Evolutionary conservation across 2,888 invertebrate species (phyloP), one percentile per base, ranked within the genome.

Genomic region (Alcis repandata): DNA sequence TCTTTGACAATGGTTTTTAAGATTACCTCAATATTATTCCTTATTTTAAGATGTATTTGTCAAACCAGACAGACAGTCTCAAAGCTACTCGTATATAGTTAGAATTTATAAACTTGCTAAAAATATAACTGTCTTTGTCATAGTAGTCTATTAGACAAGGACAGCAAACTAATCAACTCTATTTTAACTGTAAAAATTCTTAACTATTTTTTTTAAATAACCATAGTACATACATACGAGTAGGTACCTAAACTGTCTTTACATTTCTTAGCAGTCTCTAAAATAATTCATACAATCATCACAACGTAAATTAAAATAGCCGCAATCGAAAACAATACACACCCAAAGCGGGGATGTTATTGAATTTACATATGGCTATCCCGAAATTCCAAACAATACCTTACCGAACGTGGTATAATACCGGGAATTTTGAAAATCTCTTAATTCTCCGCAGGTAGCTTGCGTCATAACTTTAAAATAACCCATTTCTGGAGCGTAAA

Each of bases 341-440:
- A 67, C 63, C 70, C 70, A 68, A 63, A 62, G 43, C 48, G 22
- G 46, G 46, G 58, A 56, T 63, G 82, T 80, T 84, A 85, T 85
- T 85, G 83, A 84, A 90, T 90, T 88, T 87, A 84, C 87, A 90
- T 90, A 89, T 86, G 79, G 82, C 83, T 79, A 82, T 79, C 81
- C 80, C 71, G 73, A 76, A 77, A 78, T 80, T 73, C 70, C 72
- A 80, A 79, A 79, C 80, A 82, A 84, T 82, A 85, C 77, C 81
- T 79, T 76, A 68, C 68, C 57, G 57, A 67, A 71, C 72, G 75
- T 76, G 76, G 76, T 74, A 73, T 76, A 82, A 85, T 85, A 87
- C 86, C 88, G 83, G 85, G 85, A 89, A 89, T 89, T 88, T 85
- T 36, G 52, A 9, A 56, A 63, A 69, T 70, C 70, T 63, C 66